Evolutionary conservation across 2,797 vertebrate species (phyloP).

Genomic region (Sardinella longiceps): DNA sequence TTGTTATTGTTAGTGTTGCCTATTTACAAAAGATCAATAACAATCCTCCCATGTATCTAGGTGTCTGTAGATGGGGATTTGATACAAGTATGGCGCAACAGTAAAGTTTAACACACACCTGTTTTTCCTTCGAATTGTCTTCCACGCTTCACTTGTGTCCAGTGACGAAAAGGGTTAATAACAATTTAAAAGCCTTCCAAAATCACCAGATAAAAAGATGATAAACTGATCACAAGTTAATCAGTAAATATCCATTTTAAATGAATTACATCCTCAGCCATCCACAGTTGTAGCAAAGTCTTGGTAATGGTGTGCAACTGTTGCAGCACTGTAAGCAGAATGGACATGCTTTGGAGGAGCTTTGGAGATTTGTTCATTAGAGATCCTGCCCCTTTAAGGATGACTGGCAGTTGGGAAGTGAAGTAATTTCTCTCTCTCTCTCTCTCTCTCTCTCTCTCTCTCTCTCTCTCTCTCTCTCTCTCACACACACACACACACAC

Average conservation of each 20-base stretch:
- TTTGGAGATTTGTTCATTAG: constrained; percentile 91
- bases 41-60: not conserved
- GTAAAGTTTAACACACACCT: not conserved
- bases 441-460: not conserved
- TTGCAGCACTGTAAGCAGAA: constrained; percentile 71
- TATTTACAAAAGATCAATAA: not conserved
- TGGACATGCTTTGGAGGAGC: constrained; percentile 83
- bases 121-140: not conserved
- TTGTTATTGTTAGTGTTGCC: not conserved
- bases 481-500: constrained; percentile 72
- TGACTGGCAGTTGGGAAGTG: constrained; percentile 94
- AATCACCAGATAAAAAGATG: not conserved
- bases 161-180: not conserved
- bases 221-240: no score
- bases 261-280: not conserved
- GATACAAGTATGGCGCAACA: not conserved
- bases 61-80: not conserved
- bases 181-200: not conserved
- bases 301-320: constrained; percentile 73
- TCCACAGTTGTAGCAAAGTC: constrained; percentile 61
- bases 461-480: not conserved
- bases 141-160: not conserved
- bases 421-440: constrained; percentile 80
- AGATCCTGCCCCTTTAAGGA: constrained; percentile 94
- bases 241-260: not conserved